Evolutionary conservation across 2,797 vertebrate genomes (phyloP), one percentile per base, ranked within the genome.

Genomic region (Pogonophryne albipinna): DNA sequence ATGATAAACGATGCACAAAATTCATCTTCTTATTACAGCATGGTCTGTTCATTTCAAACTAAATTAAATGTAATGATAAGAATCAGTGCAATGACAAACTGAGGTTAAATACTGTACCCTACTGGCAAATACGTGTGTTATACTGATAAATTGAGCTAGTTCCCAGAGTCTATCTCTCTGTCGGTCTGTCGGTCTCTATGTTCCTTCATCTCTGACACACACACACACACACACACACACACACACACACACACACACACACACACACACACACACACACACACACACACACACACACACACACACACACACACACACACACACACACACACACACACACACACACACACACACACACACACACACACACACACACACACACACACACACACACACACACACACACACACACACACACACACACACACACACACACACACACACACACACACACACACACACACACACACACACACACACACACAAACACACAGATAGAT

Each of bases 41-140:
- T 71, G 49, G 71, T 53, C 80, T 73, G 85, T 27, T 92, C 84
- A 75, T 74, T 83, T 79, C 86, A 74, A 86, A 88, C 74, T 81
- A 87, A 91, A 88, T 91, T 71, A 89, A 92, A 90, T 81, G 88
- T 78, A 82, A 81, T 74, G 89, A 92, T 90, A 93, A 85, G 76
- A 92, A 92, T 93, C 85, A 74, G 82, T 47, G 61, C 91, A 92
- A 91, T 91, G 91, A 91, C 92, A 93, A 90, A 88, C 85, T 15
- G 89, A 93, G 91, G 90, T 93, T 93, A 92, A 92, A 91, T 83
- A 89, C 79, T 87, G 87, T 90, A 91, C 88, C 88, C 84, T 90
- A 47, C 87, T 90, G 89, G 89, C 91, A 92, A 89, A 88, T 89
- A 88, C 19, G 86, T 87, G 85, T 75, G 86, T 83, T 85, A 85